These are phyloP conservation scores for Pipra filicauda DNA, from an alignment of 2,113 vertebrate genomes.

Conservation along the genomic window DNA sequence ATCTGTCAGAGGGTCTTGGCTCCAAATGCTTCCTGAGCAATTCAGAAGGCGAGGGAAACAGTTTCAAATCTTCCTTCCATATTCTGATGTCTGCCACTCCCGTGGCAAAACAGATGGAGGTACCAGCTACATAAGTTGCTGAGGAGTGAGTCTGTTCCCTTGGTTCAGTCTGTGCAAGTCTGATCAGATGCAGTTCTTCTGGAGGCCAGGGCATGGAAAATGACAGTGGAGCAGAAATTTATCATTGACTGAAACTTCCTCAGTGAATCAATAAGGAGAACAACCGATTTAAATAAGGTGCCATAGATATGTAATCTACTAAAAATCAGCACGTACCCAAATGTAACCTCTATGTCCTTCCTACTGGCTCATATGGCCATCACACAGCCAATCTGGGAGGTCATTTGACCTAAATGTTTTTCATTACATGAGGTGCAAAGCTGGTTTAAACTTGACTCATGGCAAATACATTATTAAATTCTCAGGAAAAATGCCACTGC, in stretches of 20 bases:
- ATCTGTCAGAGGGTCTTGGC: background rate
- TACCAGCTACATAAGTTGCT: background rate
- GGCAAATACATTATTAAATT: background rate
- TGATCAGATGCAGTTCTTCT: background rate
- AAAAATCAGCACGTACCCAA: background rate
- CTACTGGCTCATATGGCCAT: background rate
- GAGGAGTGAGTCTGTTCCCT: background rate
- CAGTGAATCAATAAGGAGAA: background rate
- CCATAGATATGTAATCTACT: background rate
- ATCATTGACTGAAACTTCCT: background rate
- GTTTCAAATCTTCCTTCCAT: background rate
- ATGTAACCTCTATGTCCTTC: background rate
- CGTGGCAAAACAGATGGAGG: background rate
- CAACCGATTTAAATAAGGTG: background rate
- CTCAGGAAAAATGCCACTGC: background rate
- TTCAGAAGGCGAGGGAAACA: background rate
- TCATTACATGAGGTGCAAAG: background rate
- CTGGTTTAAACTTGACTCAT: background rate
- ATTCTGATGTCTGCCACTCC: background rate
- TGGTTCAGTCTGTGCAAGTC: background rate
- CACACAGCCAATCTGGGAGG: background rate
- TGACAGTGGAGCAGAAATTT: background rate
- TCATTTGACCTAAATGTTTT: background rate
- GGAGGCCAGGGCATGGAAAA: background rate
- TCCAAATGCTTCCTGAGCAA: constrained; percentile 18